Percentiles rank a stretch among this genome's conserved stretches.
Conservation (phyloP, 37 sponge, comb jelly and placozoan species). For the Aphrocallistes beatrix region DNA sequence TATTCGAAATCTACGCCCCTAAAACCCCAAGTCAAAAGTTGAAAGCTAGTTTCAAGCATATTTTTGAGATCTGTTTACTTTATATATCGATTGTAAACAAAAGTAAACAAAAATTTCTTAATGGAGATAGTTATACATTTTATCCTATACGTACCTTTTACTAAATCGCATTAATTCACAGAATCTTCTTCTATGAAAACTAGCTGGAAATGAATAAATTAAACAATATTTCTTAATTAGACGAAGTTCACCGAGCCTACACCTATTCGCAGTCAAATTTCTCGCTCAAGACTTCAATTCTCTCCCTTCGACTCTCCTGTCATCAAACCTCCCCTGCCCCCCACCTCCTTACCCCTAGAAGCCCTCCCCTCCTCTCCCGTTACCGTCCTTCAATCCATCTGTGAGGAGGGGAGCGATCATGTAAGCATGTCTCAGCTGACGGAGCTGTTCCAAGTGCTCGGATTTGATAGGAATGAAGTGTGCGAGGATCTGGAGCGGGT, state of each 20-base stretch:
- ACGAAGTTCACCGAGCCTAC: neutral
- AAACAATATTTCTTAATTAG: neutral
- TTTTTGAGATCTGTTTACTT: too few relatives aligned
- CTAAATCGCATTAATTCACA: neutral
- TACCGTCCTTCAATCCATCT: neutral
- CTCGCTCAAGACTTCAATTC: neutral
- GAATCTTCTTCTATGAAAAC: neutral
- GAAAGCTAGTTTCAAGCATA: too few relatives aligned
- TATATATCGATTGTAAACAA: too few relatives aligned
- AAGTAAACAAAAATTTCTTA: too few relatives aligned
- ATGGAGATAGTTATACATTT: neutral
- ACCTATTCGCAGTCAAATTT: neutral
- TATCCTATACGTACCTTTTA: neutral
- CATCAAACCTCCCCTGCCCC: neutral
- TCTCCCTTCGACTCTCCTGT: neutral
- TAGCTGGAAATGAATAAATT: neutral
- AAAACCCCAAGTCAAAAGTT: too few relatives aligned
- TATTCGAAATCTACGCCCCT: too few relatives aligned
- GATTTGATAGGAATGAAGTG: neutral
- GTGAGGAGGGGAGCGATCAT: neutral
- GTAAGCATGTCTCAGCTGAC: neutral
- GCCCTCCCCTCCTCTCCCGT: neutral
- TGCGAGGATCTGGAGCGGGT: neutral
- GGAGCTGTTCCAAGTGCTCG: neutral
- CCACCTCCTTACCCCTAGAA: neutral